phyloP scores from a whole-genome alignment of 1,140 invertebrate genomes.

The Steinernema feltiae region DNA sequence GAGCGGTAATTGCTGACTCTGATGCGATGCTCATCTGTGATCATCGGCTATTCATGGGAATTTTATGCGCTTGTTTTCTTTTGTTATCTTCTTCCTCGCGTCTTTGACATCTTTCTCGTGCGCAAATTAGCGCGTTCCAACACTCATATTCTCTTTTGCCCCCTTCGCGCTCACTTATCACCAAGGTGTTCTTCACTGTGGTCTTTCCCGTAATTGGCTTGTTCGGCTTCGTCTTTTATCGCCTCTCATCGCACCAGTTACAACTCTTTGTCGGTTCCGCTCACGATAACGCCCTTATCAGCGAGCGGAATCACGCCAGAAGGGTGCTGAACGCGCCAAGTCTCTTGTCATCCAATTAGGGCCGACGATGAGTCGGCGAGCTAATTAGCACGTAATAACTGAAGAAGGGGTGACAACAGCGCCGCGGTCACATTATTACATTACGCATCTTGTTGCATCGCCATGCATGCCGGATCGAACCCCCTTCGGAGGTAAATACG shows the following conservation, averaged over 20 bases:
- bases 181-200: not conserved
- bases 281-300: not conserved
- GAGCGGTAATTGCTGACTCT: not conserved
- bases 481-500: not conserved
- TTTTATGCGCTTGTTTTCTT: constrained; percentile 14
- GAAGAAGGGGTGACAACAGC: not conserved
- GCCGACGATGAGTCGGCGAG: not conserved
- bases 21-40: not conserved
- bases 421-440: not conserved
- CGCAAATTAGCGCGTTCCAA: not conserved
- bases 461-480: not conserved
- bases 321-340: not conserved
- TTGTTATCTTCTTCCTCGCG: not conserved
- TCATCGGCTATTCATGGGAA: constrained; percentile 15
- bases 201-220: not conserved
- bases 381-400: not conserved
- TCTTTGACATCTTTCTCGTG: not conserved
- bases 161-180: not conserved
- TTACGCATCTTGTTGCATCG: not conserved
- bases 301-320: not conserved
- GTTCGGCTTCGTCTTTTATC: constrained; percentile 6
- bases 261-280: not conserved
- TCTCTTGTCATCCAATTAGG: constrained; percentile 8
- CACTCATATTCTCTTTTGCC: not conserved
- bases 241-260: not conserved